Conservation (phyloP, 2,797 vertebrate genomes). For the Sebastes hubbsi region DNA sequence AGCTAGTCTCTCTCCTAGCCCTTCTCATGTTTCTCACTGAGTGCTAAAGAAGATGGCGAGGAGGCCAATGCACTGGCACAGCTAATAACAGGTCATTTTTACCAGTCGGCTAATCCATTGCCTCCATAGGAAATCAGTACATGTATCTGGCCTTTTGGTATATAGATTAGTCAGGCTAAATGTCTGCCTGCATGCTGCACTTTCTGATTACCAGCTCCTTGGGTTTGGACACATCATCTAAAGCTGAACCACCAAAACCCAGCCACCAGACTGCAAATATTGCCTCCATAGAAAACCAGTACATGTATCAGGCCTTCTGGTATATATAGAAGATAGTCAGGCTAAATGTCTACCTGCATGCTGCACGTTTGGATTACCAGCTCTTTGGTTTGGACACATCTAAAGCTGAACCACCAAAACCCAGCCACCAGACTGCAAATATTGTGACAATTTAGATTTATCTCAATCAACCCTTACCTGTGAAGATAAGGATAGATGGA, state of each 20-base stretch:
- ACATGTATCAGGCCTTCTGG: not conserved
- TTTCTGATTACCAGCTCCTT: not conserved
- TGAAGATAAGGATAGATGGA: not conserved
- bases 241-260: too few relatives aligned
- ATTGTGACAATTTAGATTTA: not conserved
- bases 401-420: too few relatives aligned
- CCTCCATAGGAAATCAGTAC: not conserved
- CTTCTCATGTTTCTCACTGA: conserved; percentile 67
- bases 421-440: not conserved
- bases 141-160: not conserved
- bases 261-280: not conserved
- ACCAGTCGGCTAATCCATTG: conserved; percentile 13
- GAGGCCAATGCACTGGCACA: conserved; percentile 50
- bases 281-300: not conserved
- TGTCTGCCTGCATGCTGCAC: conserved; percentile 1
- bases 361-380: conserved; percentile 3
- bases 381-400: not conserved
- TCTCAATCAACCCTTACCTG: not conserved
- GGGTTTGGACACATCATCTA: not conserved
- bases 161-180: not conserved
- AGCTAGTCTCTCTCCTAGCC: conserved; percentile 33
- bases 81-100: conserved; percentile 43
- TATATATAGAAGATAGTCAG: not conserved
- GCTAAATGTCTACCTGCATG: not conserved
- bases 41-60: conserved; percentile 61